Evolutionary conservation across 2,113 vertebrate species (phyloP).

Genomic region (Antechinus flavipes): DNA sequence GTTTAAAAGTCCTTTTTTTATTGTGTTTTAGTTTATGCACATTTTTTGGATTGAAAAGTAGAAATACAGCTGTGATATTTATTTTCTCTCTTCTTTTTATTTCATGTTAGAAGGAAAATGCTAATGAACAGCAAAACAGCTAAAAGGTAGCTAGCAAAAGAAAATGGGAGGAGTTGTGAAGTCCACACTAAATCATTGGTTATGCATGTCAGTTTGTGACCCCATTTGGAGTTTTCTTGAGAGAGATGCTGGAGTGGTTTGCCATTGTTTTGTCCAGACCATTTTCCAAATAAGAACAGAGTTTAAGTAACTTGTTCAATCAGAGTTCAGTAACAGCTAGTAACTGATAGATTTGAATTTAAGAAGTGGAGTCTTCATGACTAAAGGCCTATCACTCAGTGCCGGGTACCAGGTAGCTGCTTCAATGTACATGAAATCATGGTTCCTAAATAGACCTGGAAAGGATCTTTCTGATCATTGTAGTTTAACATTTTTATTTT

Average conservation of each 20-base stretch:
- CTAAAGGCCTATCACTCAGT: too few relatives aligned
- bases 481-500: not conserved
- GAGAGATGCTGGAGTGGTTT: too few relatives aligned
- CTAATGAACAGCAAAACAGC: slow-evolving; percentile 13
- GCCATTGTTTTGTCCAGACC: too few relatives aligned
- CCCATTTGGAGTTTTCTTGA: too few relatives aligned
- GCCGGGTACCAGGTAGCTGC: too few relatives aligned
- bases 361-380: too few relatives aligned
- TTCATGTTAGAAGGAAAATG: not conserved
- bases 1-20: not conserved
- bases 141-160: not conserved
- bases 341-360: too few relatives aligned
- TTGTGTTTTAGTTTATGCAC: not conserved
- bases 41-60: not conserved
- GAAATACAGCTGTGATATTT: not conserved
- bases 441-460: not conserved
- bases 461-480: not conserved
- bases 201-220: too few relatives aligned
- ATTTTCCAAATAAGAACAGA: too few relatives aligned
- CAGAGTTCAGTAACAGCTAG: too few relatives aligned
- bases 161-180: slow-evolving; percentile 37
- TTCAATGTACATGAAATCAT: not conserved
- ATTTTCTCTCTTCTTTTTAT: slow-evolving; percentile 6
- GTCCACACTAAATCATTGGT: not conserved
- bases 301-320: too few relatives aligned